phyloP scores from a whole-genome alignment of 2,113 vertebrate genomes.

The Chloropsis hardwickii region DNA sequence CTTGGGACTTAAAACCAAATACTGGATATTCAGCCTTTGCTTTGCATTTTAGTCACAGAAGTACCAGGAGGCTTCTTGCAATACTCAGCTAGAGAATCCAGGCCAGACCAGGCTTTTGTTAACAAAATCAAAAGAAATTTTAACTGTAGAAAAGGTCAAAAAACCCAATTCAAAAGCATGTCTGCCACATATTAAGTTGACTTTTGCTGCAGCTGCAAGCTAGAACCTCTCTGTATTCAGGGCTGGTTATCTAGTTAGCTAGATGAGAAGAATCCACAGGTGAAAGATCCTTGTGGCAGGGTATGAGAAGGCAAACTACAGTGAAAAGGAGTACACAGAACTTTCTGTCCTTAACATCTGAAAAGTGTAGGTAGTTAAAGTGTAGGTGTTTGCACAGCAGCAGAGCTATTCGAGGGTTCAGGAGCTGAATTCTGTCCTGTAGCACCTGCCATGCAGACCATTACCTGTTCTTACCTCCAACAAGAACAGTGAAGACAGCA shows the following conservation, averaged over 20 bases:
- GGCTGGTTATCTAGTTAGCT: background rate
- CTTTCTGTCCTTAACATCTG: background rate
- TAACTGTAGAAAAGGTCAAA: background rate
- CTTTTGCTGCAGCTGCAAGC: background rate
- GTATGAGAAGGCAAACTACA: background rate
- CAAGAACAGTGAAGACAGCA: background rate
- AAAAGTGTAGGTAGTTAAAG: background rate
- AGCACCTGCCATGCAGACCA: background rate
- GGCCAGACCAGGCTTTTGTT: background rate
- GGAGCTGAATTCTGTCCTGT: background rate
- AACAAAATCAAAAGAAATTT: background rate
- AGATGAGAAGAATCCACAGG: background rate
- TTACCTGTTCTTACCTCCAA: background rate
- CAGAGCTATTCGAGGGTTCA: background rate
- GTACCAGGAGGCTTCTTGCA: background rate
- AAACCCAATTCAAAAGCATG: background rate
- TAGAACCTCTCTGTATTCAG: background rate
- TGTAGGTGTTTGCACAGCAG: background rate
- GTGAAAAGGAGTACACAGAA: background rate
- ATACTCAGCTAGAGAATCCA: background rate
- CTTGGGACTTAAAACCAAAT: background rate
- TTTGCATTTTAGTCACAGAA: background rate
- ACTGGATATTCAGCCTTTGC: background rate
- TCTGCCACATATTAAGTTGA: background rate
- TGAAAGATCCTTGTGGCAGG: background rate